Percentiles rank a stretch among this genome's conserved stretches.
phyloP scores from a whole-genome alignment of 2,113 vertebrate genomes.

The Sclerurus mexicanus region DNA sequence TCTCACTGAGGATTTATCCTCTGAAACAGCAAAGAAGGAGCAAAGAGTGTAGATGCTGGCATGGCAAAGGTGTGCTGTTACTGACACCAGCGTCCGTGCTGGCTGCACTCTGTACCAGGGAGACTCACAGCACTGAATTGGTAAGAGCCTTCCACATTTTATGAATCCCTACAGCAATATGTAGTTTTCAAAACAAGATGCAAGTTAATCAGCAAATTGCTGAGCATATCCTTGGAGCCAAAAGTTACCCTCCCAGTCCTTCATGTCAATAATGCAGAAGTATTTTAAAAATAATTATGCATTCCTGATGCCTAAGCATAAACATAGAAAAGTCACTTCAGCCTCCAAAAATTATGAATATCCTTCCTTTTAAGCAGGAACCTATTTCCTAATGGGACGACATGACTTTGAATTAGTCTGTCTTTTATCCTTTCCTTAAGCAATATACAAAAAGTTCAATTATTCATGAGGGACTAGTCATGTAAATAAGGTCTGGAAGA shows the following conservation, averaged over 20 bases:
- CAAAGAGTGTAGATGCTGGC: neutral
- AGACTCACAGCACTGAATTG: accelerated
- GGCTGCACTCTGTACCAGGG: neutral
- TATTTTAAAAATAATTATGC: neutral
- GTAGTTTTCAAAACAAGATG: constrained; percentile 1
- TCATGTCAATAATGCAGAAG: neutral
- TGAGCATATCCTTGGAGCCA: neutral
- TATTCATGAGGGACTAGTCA: constrained; percentile 10
- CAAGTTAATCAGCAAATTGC: constrained; percentile 13
- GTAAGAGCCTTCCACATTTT: neutral
- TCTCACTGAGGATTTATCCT: neutral
- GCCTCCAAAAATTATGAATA: neutral
- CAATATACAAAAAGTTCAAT: neutral
- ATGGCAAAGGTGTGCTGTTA: neutral
- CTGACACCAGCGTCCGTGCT: accelerated
- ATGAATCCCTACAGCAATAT: neutral
- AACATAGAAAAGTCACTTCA: neutral
- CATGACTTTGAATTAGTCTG: neutral
- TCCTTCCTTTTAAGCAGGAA: neutral
- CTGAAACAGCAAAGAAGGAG: neutral
- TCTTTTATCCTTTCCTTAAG: neutral
- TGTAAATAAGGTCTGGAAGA: constrained; percentile 10
- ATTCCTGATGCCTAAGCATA: neutral
- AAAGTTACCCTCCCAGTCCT: neutral
- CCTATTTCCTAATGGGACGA: neutral